These are phyloP conservation scores for Fragum sueziense DNA, from an alignment of 2,888 invertebrate species.

Conservation along the genomic window DNA sequence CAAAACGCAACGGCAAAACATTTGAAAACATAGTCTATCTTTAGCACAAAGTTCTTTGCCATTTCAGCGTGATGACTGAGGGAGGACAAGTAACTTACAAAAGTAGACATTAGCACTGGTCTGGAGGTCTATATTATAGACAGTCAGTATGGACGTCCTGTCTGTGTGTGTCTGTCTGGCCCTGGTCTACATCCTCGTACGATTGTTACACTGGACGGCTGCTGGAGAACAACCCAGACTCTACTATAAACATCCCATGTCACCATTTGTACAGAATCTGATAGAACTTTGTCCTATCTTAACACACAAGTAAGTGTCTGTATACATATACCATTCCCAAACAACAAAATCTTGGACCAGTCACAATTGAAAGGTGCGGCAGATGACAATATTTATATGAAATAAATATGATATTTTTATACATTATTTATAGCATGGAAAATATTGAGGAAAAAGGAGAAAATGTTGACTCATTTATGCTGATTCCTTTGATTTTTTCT, in stretches of 20 bases:
- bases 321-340: background rate
- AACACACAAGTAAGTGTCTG: constrained; percentile 73
- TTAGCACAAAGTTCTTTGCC: background rate
- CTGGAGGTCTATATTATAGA: background rate
- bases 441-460: background rate
- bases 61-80: background rate
- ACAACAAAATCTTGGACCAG: background rate
- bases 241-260: constrained; percentile 63
- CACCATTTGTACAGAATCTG: constrained; percentile 63
- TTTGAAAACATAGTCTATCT: background rate
- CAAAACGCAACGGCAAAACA: background rate
- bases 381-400: background rate
- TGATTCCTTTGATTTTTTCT: background rate
- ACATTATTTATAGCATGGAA: background rate
- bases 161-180: constrained; percentile 38
- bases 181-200: constrained; percentile 57
- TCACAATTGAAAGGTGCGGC: background rate
- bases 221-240: constrained; percentile 69
- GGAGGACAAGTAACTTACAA: background rate
- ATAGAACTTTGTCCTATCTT: constrained; percentile 73
- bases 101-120: background rate
- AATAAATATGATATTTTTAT: background rate
- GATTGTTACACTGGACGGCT: constrained; percentile 73
- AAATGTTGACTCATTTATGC: background rate
- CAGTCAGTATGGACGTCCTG: constrained; percentile 44